These are phyloP conservation scores for Agelaius phoeniceus DNA, from an alignment of 2,113 vertebrate genomes.

Conservation along the genomic window DNA sequence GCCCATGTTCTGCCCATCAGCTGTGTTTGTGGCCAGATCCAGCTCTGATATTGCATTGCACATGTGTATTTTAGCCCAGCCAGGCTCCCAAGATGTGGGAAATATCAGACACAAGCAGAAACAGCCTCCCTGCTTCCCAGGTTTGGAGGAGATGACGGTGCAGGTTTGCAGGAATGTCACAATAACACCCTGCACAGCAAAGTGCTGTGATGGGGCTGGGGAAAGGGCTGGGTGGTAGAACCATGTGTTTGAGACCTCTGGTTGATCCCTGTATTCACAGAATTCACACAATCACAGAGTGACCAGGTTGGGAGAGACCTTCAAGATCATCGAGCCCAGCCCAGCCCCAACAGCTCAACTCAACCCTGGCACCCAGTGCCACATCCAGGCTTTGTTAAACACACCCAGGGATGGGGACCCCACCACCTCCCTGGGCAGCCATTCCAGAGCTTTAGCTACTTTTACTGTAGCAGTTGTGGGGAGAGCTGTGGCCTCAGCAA, in stretches of 20 bases:
- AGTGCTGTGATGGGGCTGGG: neutral
- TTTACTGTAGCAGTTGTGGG: neutral
- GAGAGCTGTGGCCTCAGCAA: neutral
- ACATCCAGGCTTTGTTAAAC: neutral
- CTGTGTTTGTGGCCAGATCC: neutral
- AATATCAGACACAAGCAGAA: neutral
- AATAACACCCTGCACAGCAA: neutral
- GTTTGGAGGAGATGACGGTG: rapidly evolving
- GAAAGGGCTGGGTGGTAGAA: rapidly evolving
- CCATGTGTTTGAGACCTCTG: neutral
- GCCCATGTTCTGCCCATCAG: neutral
- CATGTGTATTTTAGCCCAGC: neutral
- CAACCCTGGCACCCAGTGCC: neutral
- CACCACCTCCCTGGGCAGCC: neutral
- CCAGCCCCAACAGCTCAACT: neutral
- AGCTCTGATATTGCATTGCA: rapidly evolving
- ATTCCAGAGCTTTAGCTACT: neutral
- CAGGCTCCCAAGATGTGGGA: neutral
- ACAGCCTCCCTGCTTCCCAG: neutral
- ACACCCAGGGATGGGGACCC: neutral
- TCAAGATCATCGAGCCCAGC: rapidly evolving
- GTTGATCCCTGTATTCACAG: neutral
- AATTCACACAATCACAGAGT: neutral
- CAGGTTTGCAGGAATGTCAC: neutral
- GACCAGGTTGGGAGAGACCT: neutral